Evolutionary conservation across 2,888 invertebrate genomes (phyloP), one percentile per base, ranked within the genome.

Genomic region (Chymomyza fuscimana): DNA sequence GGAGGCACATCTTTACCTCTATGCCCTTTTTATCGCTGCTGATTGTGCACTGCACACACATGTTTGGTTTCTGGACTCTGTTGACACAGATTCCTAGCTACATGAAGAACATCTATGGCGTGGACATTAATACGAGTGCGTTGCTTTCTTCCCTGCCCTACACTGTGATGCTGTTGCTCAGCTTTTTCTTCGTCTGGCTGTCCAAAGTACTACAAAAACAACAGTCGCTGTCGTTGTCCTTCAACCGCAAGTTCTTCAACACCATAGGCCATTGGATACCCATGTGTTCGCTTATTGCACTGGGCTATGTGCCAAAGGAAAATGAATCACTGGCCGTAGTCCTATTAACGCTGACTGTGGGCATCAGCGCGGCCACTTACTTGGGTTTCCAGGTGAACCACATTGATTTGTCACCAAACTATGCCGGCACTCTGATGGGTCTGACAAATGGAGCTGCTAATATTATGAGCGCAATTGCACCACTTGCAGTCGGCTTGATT

Each of bases 351-450:
- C 82, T 95, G 10, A 95, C 96, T 0, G 95, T 96, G 0, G 95
- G 96, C 0, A 93, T 96, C 1, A 96, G 96, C 83, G 95, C 96
- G 0, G 95, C 95, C 0, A 94, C 95, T 63, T 96, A 95, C 79
- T 94, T 95, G 62, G 96, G 96, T 7, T 96, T 95, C 88, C 94
- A 96, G 94, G 93, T 93, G 94, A 97, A 96, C 76, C 96, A 96
- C 87, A 95, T 97, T 80, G 97, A 97, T 92, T 92, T 97, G 65
- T 95, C 97, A 5, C 96, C 97, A 0, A 96, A 96, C 89, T 96
- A 95, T 90, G 96, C 97, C 5, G 97, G 97, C 52, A 95, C 95
- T 0, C 91, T 97, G 83, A 96, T 97, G 96, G 97, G 97, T 4
- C 94, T 97, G 77, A 96, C 96, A 0, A 97, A 97, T 89, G 95